Evolutionary conservation across 1,140 invertebrate species (phyloP).

Genomic region (Habropoda laboriosa): DNA sequence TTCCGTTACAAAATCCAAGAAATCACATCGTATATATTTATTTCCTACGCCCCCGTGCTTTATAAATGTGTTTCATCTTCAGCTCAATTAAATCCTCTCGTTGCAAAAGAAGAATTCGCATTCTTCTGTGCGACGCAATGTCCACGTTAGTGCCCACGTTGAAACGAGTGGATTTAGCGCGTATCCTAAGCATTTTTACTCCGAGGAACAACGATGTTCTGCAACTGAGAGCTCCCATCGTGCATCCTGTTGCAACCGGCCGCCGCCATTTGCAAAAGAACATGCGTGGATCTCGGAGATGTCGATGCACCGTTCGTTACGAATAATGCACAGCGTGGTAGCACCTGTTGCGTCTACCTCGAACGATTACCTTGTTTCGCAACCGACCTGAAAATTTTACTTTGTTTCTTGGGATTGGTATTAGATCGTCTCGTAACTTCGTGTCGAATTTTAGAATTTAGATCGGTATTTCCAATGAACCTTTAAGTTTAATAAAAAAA

Average conservation of each 20-base stretch:
- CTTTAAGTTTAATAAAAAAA: too few species aligned
- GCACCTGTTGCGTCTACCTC: not conserved
- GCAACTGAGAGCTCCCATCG: slow-evolving; percentile 1
- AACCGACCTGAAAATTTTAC: not conserved
- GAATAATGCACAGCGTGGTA: not conserved
- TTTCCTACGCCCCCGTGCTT: not conserved
- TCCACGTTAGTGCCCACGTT: not conserved
- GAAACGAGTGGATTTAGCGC: not conserved
- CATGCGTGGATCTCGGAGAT: not conserved
- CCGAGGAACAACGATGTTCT: not conserved
- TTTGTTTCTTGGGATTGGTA: too few species aligned
- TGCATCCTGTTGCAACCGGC: slow-evolving; percentile 7
- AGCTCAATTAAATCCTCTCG: not conserved
- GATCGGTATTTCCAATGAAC: too few species aligned
- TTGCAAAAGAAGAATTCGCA: slow-evolving; percentile 6
- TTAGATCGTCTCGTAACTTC: too few species aligned
- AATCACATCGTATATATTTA: not conserved
- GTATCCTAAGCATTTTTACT: not conserved
- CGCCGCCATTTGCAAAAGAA: not conserved
- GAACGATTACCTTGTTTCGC: not conserved
- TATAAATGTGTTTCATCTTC: slow-evolving; percentile 9
- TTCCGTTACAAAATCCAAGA: not conserved
- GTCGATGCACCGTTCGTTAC: not conserved
- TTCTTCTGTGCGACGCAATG: not conserved
- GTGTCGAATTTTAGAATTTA: too few species aligned